Conservation (phyloP, 2,888 invertebrate species). For the Acanthacorydalis orientalis region DNA sequence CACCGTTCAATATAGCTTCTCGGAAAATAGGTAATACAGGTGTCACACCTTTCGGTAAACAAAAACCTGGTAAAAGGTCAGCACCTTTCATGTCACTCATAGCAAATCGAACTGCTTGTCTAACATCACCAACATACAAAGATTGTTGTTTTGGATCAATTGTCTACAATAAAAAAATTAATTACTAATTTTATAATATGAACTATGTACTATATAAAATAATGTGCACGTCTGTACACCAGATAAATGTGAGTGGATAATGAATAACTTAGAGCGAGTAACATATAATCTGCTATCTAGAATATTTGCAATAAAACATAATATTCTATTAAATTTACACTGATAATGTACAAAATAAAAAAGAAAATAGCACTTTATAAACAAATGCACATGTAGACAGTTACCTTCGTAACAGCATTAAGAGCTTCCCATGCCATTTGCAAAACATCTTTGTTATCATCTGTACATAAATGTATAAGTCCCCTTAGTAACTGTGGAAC, state of each 20-base stretch:
- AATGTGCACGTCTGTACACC: no score
- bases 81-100: conserved; percentile 66
- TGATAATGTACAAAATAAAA: no score
- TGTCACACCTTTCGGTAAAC: conserved; percentile 78
- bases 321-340: no score
- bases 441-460: conserved; percentile 62
- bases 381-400: no score
- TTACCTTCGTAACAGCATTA: conserved; percentile 66
- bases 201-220: neutral
- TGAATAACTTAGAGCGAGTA: no score
- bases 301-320: no score
- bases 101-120: conserved; percentile 85
- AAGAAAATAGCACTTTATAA: no score
- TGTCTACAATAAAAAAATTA: conserved; percentile 30
- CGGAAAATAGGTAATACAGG: conserved; percentile 90
- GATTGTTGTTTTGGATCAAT: conserved; percentile 72
- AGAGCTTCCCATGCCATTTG: conserved; percentile 86
- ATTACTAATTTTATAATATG: neutral
- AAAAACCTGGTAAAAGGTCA: conserved; percentile 79
- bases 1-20: conserved; percentile 88
- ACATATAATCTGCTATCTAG: no score
- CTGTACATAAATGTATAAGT: conserved; percentile 69
- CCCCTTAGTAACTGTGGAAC: conserved; percentile 78
- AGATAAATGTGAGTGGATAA: no score
- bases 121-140: conserved; percentile 72